Evolutionary conservation across 2,888 invertebrate genomes (phyloP).

Genomic region (Acanthopleura granulata): DNA sequence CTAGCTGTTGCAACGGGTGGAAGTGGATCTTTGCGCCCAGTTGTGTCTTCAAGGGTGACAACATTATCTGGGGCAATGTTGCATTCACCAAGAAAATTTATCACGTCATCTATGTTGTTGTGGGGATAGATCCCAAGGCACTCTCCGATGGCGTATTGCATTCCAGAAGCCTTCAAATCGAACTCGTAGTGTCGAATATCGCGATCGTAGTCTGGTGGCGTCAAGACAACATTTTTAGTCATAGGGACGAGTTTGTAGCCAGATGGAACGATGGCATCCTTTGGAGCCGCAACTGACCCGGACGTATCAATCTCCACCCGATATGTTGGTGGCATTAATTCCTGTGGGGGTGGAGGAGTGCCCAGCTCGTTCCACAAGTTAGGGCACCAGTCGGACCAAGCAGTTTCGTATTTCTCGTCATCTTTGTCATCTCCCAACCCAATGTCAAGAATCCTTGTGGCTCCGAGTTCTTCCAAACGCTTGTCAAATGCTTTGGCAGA

Average conservation of each 20-base stretch:
- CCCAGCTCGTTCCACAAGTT: slow-evolving; percentile 40
- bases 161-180: slow-evolving; percentile 32
- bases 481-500: slow-evolving; percentile 32
- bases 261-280: slow-evolving; percentile 32
- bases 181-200: slow-evolving; percentile 43
- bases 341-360: slow-evolving; percentile 33
- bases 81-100: slow-evolving; percentile 31
- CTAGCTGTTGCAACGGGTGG: slow-evolving; percentile 27
- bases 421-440: slow-evolving; percentile 37
- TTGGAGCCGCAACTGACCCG: slow-evolving; percentile 21
- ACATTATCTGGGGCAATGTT: slow-evolving; percentile 28
- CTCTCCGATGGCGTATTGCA: slow-evolving; percentile 36
- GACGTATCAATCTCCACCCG: slow-evolving; percentile 25
- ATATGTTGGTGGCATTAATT: slow-evolving; percentile 34
- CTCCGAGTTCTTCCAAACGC: slow-evolving; percentile 34
- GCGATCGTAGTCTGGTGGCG: slow-evolving; percentile 38
- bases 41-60: slow-evolving; percentile 30
- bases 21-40: slow-evolving; percentile 37
- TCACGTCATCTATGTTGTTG: slow-evolving; percentile 36
- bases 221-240: slow-evolving; percentile 35
- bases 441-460: slow-evolving; percentile 25
- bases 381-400: slow-evolving; percentile 37
- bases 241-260: slow-evolving; percentile 35
- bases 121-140: slow-evolving; percentile 41
- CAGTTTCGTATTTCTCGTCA: slow-evolving; percentile 30